phyloP scores from a whole-genome alignment of 1,140 invertebrate genomes.

The Pantala flavescens region DNA sequence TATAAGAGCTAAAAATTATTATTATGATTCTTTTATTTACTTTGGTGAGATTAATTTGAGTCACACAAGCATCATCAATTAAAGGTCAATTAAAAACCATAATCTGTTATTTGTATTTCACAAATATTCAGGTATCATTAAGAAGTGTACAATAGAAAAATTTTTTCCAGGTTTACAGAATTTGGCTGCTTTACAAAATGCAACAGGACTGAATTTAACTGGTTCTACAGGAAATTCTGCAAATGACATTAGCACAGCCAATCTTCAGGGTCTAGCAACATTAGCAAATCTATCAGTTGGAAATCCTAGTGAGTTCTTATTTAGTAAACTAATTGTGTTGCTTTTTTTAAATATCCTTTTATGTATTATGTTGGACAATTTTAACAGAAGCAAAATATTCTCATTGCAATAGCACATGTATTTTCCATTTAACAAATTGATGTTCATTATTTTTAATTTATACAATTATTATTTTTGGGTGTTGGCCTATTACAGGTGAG shows the following conservation, averaged over 20 bases:
- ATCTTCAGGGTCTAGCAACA: conserved; percentile 50
- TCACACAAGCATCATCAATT: too few species aligned
- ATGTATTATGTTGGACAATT: conserved; percentile 34
- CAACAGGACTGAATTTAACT: conserved; percentile 22
- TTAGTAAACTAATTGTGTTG: neutral
- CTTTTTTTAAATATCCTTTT: conserved; percentile 16
- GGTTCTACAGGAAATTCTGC: conserved; percentile 32
- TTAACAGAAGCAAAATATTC: conserved; percentile 30
- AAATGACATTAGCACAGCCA: conserved; percentile 42
- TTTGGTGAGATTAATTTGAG: too few species aligned
- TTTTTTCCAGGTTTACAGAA: conserved; percentile 27
- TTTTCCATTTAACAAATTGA: conserved; percentile 12
- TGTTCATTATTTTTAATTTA: neutral
- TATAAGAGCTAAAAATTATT: too few species aligned
- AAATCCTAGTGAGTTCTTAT: conserved; percentile 34
- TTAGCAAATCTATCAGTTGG: conserved; percentile 42
- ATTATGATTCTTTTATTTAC: too few species aligned
- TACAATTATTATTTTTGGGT: neutral
- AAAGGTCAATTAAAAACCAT: too few species aligned
- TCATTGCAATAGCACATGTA: conserved; percentile 13
- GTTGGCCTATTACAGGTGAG: neutral
- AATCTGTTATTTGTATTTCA: too few species aligned
- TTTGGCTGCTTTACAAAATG: conserved; percentile 27
- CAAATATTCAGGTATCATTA: too few species aligned
- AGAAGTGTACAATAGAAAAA: neutral